phyloP scores from a whole-genome alignment of 1,140 invertebrate genomes.

The Sycophila sp. region DNA sequence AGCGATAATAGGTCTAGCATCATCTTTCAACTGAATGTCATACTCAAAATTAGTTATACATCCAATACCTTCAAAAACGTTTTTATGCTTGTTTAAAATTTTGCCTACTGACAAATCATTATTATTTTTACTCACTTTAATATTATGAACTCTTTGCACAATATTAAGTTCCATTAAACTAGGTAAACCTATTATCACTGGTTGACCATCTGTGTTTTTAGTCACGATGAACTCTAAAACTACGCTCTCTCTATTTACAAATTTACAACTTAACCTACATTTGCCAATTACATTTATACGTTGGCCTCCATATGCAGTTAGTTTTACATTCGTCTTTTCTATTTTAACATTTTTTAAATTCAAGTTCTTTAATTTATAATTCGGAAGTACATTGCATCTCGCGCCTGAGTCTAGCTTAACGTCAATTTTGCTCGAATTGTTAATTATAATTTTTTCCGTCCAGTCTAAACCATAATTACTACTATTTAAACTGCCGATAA shows the following conservation, averaged over 20 bases:
- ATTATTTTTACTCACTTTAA: neutral
- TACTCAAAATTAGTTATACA: slow-evolving; percentile 25
- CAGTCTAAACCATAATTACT: slow-evolving; percentile 12
- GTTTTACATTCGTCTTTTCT: slow-evolving; percentile 12
- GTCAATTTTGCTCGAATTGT: neutral
- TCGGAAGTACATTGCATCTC: slow-evolving; percentile 31
- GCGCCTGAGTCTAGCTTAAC: slow-evolving; percentile 37
- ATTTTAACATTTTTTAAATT: too few relatives aligned
- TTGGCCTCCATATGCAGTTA: slow-evolving; percentile 27
- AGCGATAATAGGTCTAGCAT: slow-evolving; percentile 45
- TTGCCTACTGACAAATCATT: too few relatives aligned
- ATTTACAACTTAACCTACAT: slow-evolving; percentile 39
- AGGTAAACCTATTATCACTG: slow-evolving; percentile 38
- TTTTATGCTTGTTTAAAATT: slow-evolving; percentile 30
- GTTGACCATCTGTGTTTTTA: slow-evolving; percentile 27
- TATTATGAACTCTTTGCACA: slow-evolving; percentile 36
- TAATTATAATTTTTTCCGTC: slow-evolving; percentile 27
- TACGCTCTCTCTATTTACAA: slow-evolving; percentile 24
- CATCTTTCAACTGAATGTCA: slow-evolving; percentile 31
- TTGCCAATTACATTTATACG: slow-evolving; percentile 39
- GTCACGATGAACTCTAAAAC: slow-evolving; percentile 41
- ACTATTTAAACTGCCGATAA: neutral
- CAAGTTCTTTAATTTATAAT: too few relatives aligned
- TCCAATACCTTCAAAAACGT: slow-evolving; percentile 33
- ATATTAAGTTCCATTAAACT: slow-evolving; percentile 39